Evolutionary conservation across 2,113 vertebrate species (phyloP).

Genomic region (Lucifuga dentata): DNA sequence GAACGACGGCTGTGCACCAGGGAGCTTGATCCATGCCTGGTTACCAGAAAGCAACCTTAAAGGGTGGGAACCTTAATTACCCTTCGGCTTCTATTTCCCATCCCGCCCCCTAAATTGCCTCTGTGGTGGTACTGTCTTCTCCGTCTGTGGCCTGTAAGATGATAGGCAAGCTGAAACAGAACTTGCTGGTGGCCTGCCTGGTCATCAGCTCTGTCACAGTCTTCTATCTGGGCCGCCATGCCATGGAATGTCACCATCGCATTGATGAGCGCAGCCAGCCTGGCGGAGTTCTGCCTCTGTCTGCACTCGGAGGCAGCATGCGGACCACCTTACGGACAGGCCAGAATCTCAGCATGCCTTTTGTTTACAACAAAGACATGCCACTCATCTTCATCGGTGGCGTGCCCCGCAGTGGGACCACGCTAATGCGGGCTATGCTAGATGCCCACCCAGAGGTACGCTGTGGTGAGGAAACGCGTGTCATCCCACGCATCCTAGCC

Average conservation of each 20-base stretch:
- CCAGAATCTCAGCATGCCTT: constrained; percentile 76
- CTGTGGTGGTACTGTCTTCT: constrained; percentile 40
- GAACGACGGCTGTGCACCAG: constrained; percentile 67
- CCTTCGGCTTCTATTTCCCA: constrained; percentile 31
- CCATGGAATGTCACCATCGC: constrained; percentile 97
- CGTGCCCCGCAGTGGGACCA: constrained; percentile 95
- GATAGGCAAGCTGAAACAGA: constrained; percentile 97
- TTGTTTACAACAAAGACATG: constrained; percentile 96
- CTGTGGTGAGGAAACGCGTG: constrained; percentile 95
- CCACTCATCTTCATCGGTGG: constrained; percentile 96
- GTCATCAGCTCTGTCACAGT: constrained; percentile 94
- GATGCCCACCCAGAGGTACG: constrained; percentile 95
- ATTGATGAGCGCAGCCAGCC: constrained; percentile 87
- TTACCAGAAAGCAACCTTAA: constrained; percentile 70
- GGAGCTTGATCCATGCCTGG: constrained; percentile 69
- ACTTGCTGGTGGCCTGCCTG: constrained; percentile 93
- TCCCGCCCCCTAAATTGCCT: constrained; percentile 23
- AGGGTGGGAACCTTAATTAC: constrained; percentile 53
- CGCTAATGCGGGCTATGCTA: constrained; percentile 96
- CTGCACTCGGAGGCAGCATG: constrained; percentile 71
- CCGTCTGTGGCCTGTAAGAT: constrained; percentile 77
- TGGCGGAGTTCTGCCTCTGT: constrained; percentile 53
- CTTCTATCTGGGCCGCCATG: constrained; percentile 94
- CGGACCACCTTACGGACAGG: constrained; percentile 79
- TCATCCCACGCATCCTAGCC: constrained; percentile 94